Evolutionary conservation across 2,797 vertebrate species (phyloP).

Genomic region (Danionella dracula): DNA sequence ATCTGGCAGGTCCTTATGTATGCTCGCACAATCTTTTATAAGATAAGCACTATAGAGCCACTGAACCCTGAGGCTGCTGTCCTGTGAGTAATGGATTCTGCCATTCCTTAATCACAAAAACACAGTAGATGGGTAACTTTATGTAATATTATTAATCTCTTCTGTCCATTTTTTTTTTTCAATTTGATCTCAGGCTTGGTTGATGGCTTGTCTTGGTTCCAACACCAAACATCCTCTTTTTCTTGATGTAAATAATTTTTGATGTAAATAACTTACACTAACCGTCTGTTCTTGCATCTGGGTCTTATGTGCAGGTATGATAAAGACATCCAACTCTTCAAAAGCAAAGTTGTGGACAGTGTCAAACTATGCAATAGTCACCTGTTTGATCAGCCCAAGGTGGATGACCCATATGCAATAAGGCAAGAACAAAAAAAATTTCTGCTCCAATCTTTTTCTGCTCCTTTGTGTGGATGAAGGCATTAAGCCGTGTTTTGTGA

Average conservation of each 20-base stretch:
- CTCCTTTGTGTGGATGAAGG: too few relatives aligned
- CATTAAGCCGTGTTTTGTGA: too few relatives aligned
- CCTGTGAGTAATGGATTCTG: slow-evolving; percentile 70
- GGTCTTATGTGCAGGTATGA: slow-evolving; percentile 80
- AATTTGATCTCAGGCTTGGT: too few relatives aligned
- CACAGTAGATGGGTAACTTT: too few relatives aligned
- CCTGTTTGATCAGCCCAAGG: slow-evolving; percentile 93
- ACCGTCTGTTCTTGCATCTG: slow-evolving; percentile 72
- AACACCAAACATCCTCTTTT: too few relatives aligned
- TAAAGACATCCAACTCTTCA: slow-evolving; percentile 92
- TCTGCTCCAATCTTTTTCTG: too few relatives aligned
- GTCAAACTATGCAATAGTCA: slow-evolving; percentile 94
- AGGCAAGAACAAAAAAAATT: slow-evolving; percentile 77
- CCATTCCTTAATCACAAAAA: neutral
- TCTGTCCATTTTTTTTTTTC: too few relatives aligned
- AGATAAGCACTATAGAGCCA: slow-evolving; percentile 88
- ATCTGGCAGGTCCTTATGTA: slow-evolving; percentile 99
- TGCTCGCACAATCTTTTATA: slow-evolving; percentile 93
- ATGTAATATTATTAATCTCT: too few relatives aligned
- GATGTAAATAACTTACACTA: too few relatives aligned
- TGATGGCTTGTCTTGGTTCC: too few relatives aligned
- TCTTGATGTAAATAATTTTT: too few relatives aligned
- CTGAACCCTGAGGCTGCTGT: slow-evolving; percentile 96
- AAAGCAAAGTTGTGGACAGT: slow-evolving; percentile 94
- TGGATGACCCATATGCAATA: slow-evolving; percentile 97